phyloP scores from a whole-genome alignment of 2,888 invertebrate species.

The Lucinisca nassula region DNA sequence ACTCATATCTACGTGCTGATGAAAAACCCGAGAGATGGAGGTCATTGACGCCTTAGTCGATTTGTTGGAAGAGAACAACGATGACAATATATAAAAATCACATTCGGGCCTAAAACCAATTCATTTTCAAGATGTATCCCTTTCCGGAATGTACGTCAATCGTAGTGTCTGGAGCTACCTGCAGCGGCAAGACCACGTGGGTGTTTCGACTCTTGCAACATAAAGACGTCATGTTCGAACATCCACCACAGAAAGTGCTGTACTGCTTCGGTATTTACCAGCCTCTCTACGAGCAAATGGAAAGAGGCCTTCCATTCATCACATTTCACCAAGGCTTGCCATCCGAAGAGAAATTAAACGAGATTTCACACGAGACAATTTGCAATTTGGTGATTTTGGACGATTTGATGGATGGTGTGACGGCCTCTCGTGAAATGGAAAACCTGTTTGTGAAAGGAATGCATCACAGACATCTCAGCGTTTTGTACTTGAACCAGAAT shows the following conservation, averaged over 20 bases:
- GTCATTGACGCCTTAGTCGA: no score
- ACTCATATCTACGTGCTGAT: no score
- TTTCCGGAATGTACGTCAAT: slow-evolving; percentile 52
- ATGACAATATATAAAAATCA: no score
- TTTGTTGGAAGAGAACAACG: no score
- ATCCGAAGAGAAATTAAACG: slow-evolving; percentile 16
- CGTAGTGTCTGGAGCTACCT: slow-evolving; percentile 38
- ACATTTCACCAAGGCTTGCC: slow-evolving; percentile 59
- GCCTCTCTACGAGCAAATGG: slow-evolving; percentile 55
- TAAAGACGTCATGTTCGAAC: slow-evolving; percentile 52
- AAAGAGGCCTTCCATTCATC: slow-evolving; percentile 45
- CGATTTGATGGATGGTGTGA: slow-evolving; percentile 53
- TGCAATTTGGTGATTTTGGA: slow-evolving; percentile 55
- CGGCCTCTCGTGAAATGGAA: slow-evolving; percentile 59
- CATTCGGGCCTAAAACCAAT: no score
- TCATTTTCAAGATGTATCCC: slow-evolving; percentile 42
- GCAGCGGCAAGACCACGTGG: slow-evolving; percentile 28
- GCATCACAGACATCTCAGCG: slow-evolving; percentile 56
- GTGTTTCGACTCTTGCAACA: background rate
- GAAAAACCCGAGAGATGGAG: no score
- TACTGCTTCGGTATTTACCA: slow-evolving; percentile 68
- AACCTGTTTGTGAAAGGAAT: slow-evolving; percentile 59
- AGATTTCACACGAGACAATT: background rate
- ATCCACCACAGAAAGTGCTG: slow-evolving; percentile 54
- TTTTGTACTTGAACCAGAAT: slow-evolving; percentile 60